A percentile compares a stretch with the other conserved stretches of the same genome.
phyloP scores from a whole-genome alignment of 1,140 invertebrate species.

The Sitophilus oryzae region DNA sequence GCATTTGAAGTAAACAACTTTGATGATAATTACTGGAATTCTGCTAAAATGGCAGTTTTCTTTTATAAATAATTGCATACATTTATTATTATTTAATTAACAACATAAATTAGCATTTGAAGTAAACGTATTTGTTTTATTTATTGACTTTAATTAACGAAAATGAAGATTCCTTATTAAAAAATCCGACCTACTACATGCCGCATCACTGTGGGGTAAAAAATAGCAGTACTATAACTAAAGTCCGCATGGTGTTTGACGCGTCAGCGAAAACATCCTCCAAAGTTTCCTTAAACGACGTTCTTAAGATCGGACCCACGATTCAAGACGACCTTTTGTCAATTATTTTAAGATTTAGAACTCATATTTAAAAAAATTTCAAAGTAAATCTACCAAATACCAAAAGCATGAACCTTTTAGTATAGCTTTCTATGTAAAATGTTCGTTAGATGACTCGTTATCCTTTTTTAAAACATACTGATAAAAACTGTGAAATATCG shows the following conservation, averaged over 20 bases:
- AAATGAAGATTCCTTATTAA: no score
- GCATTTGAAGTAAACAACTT: no score
- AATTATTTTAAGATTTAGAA: slow-evolving; percentile 40
- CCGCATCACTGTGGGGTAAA: slow-evolving; percentile 44
- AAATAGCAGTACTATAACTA: slow-evolving; percentile 33
- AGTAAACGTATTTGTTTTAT: no score
- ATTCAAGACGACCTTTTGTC: slow-evolving; percentile 40
- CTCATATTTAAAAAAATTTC: no score
- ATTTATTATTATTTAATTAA: no score
- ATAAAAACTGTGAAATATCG: slow-evolving; percentile 29
- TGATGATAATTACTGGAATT: no score
- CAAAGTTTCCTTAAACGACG: no score
- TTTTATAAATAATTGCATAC: no score
- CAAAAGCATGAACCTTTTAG: slow-evolving; percentile 36
- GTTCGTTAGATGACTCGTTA: slow-evolving; percentile 25
- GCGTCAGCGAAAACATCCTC: slow-evolving; percentile 34
- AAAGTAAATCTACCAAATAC: slow-evolving; percentile 14
- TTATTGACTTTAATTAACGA: no score
- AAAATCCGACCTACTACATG: slow-evolving; percentile 33
- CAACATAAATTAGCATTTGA: no score
- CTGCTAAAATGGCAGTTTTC: no score
- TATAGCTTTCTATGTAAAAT: no score
- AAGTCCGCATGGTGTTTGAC: slow-evolving; percentile 44
- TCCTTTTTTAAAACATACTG: slow-evolving; percentile 30
- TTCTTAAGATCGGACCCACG: slow-evolving; percentile 26